Conservation (phyloP, 1,140 invertebrate species). For the Cotesia vestalis region DNA sequence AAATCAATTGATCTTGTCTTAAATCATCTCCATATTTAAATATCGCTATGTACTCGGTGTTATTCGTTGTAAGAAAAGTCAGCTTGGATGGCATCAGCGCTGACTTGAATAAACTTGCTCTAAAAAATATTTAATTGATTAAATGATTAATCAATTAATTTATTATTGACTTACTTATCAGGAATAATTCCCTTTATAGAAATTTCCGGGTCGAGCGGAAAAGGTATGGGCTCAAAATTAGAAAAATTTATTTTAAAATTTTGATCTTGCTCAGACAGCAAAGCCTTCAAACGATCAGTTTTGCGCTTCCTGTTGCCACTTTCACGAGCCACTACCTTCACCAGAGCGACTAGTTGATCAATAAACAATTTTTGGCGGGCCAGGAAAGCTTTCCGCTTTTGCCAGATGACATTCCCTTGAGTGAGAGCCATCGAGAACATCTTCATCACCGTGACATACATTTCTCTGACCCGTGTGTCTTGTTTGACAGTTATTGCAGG, state of each 20-base stretch:
- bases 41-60: slow-evolving; percentile 93
- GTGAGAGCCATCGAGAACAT: slow-evolving; percentile 81
- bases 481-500: slow-evolving; percentile 73
- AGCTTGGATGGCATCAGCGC: slow-evolving; percentile 97
- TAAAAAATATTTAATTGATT: slow-evolving; percentile 48
- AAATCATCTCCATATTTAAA: slow-evolving; percentile 99
- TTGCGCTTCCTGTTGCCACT: slow-evolving; percentile 93
- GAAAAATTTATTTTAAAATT: slow-evolving; percentile 88
- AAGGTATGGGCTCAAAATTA: slow-evolving; percentile 90
- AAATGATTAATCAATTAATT: slow-evolving; percentile 22
- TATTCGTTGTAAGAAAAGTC: slow-evolving; percentile 85
- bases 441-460: slow-evolving; percentile 91
- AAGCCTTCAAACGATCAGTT: slow-evolving; percentile 84
- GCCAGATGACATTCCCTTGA: slow-evolving; percentile 74
- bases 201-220: slow-evolving; percentile 93
- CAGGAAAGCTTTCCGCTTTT: slow-evolving; percentile 76
- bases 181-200: slow-evolving; percentile 90
- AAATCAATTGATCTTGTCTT: slow-evolving; percentile 97
- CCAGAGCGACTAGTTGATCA: slow-evolving; percentile 88
- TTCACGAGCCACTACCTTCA: slow-evolving; percentile 90
- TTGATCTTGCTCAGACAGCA: slow-evolving; percentile 82
- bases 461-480: slow-evolving; percentile 78
- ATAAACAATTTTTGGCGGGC: slow-evolving; percentile 89
- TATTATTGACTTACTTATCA: slow-evolving; percentile 69
- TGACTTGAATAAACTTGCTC: slow-evolving; percentile 94